phyloP scores from a whole-genome alignment of 1,140 invertebrate species.

The Orchesella cincta region DNA sequence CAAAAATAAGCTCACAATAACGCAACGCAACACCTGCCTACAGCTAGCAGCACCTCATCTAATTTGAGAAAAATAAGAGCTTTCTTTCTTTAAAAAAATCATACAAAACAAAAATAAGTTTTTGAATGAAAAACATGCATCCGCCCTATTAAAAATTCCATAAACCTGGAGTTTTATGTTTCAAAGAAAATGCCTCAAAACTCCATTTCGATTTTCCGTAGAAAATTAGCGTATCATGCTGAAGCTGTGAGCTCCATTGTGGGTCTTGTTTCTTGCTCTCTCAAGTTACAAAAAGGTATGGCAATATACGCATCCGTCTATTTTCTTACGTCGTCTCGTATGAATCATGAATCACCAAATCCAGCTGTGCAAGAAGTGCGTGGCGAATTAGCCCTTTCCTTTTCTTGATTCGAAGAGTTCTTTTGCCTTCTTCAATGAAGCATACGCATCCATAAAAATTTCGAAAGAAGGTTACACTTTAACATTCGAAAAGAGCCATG shows the following conservation, averaged over 20 bases:
- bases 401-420: background rate
- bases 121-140: background rate
- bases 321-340: no score
- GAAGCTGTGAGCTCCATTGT: background rate
- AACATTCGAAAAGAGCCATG: background rate
- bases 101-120: background rate
- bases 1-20: no score
- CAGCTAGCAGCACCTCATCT: no score
- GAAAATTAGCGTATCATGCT: background rate
- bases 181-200: constrained; percentile 13
- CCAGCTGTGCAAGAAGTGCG: constrained; percentile 13
- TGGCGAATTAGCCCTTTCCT: constrained; percentile 14
- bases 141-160: no score
- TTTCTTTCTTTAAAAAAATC: no score
- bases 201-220: background rate
- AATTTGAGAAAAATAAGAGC: no score
- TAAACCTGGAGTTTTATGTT: constrained; percentile 5
- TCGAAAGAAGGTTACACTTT: background rate
- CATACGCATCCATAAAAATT: no score
- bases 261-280: background rate
- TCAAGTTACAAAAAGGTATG: background rate
- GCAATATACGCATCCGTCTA: background rate
- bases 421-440: background rate
- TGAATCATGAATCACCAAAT: background rate
- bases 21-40: no score